Conservation (phyloP, 2,888 invertebrate species). For the Cheilosia pagana region DNA sequence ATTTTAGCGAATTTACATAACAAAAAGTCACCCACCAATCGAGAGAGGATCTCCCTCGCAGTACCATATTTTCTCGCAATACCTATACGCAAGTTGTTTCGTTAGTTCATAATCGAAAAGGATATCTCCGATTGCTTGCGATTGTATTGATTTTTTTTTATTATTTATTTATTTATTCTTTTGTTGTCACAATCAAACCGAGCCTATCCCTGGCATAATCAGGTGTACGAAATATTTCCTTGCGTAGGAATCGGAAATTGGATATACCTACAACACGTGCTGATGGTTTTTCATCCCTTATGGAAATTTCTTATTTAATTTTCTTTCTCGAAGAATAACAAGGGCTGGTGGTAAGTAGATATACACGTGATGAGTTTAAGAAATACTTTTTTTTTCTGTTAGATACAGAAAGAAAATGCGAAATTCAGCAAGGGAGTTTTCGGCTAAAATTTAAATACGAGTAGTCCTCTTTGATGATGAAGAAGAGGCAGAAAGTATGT, state of each 20-base stretch:
- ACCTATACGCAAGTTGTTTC: background rate
- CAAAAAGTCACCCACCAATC: background rate
- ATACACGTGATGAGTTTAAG: conserved; percentile 13
- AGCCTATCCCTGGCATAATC: conserved; percentile 33
- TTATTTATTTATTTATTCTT: conserved; percentile 3
- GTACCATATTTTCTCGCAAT: background rate
- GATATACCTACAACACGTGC: conserved; percentile 12
- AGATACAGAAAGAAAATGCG: background rate
- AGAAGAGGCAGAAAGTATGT: background rate
- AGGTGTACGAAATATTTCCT: conserved; percentile 27
- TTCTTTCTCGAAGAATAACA: background rate
- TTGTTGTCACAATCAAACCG: conserved; percentile 16
- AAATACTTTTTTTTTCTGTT: background rate
- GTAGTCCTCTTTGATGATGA: background rate
- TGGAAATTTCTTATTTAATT: conserved; percentile 1
- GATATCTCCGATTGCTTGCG: conserved; percentile 15
- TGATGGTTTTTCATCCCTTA: background rate
- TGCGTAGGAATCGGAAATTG: conserved; percentile 30
- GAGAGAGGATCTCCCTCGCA: background rate
- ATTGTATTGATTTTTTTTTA: conserved; percentile 7
- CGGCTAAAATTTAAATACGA: background rate
- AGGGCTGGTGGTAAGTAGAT: no score
- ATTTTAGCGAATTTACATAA: conserved; percentile 39
- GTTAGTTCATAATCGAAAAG: conserved; percentile 31
- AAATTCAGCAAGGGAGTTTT: conserved; percentile 15